Evolutionary conservation across 2,113 vertebrate species (phyloP).

Genomic region (Myrmecophaga tridactyla): DNA sequence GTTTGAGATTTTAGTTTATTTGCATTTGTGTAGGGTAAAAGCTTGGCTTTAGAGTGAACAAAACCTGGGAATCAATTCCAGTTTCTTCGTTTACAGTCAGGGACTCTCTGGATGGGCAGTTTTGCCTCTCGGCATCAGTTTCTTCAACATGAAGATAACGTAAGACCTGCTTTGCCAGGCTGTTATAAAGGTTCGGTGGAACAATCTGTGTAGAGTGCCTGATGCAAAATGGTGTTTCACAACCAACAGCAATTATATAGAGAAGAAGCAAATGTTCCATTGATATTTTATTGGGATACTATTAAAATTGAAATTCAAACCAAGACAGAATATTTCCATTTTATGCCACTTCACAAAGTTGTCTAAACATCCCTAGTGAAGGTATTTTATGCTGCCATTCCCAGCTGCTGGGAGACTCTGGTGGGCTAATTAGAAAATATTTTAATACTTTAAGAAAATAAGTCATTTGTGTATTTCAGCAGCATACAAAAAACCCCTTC

Average conservation of each 20-base stretch:
- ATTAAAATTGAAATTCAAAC: slow-evolving; percentile 42
- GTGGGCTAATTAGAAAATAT: slow-evolving; percentile 37
- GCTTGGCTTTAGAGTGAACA: neutral
- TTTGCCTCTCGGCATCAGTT: neutral
- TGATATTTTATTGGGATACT: neutral
- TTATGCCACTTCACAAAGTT: slow-evolving; percentile 24
- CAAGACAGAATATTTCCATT: slow-evolving; percentile 38
- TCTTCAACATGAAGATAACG: neutral
- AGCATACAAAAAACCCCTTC: slow-evolving; percentile 64
- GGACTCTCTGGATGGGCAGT: neutral
- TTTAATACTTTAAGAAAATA: slow-evolving; percentile 62
- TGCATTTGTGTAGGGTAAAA: neutral
- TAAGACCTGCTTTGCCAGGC: neutral
- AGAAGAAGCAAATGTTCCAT: neutral
- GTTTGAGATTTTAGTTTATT: neutral
- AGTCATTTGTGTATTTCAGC: slow-evolving; percentile 71
- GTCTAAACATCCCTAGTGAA: neutral
- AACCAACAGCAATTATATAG: slow-evolving; percentile 27
- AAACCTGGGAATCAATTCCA: neutral
- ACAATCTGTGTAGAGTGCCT: neutral
- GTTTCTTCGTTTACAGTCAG: neutral
- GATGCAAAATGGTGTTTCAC: slow-evolving; percentile 16
- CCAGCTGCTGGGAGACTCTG: neutral
- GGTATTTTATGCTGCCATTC: neutral
- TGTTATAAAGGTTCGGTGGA: slow-evolving; percentile 42